These are phyloP conservation scores for Myotis findleyi DNA, from an alignment of 2,797 vertebrate species.

Conservation along the genomic window DNA sequence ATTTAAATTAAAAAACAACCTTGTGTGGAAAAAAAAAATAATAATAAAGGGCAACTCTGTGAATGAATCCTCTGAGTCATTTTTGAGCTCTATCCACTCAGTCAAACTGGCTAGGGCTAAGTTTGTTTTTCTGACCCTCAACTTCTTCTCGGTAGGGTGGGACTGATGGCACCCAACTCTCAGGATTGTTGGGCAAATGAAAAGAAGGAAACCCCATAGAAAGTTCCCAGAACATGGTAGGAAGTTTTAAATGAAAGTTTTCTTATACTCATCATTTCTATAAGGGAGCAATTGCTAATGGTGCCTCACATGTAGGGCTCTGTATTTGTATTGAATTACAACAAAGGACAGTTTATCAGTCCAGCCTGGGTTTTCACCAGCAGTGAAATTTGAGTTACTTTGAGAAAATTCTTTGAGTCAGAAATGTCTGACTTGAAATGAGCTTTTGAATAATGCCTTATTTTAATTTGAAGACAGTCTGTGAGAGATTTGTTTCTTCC, in stretches of 20 bases:
- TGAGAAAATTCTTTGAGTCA: slow-evolving; percentile 29
- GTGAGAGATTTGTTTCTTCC: slow-evolving; percentile 41
- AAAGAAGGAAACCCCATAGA: not conserved
- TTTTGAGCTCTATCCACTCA: too few species aligned
- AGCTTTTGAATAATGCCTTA: slow-evolving; percentile 53
- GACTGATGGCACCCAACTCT: not conserved
- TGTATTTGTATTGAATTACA: not conserved
- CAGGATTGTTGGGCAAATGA: not conserved
- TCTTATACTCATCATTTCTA: not conserved
- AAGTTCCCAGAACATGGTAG: not conserved
- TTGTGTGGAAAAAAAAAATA: too few species aligned
- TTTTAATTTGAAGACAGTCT: slow-evolving; percentile 54
- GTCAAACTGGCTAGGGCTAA: not conserved
- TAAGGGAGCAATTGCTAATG: not conserved
- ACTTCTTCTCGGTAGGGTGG: not conserved
- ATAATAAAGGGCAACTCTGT: not conserved
- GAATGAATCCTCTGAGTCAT: not conserved
- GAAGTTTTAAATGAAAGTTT: not conserved
- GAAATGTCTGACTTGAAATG: slow-evolving; percentile 33
- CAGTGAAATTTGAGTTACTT: slow-evolving; percentile 10
- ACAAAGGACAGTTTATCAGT: not conserved
- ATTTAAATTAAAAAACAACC: not conserved
- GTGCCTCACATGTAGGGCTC: not conserved
- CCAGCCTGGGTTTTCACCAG: not conserved
- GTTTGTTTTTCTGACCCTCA: not conserved